A percentile compares a stretch with the other conserved stretches of the same genome.
Conservation (phyloP, 2,113 vertebrate genomes). For the Paradisaea rubra region DNA sequence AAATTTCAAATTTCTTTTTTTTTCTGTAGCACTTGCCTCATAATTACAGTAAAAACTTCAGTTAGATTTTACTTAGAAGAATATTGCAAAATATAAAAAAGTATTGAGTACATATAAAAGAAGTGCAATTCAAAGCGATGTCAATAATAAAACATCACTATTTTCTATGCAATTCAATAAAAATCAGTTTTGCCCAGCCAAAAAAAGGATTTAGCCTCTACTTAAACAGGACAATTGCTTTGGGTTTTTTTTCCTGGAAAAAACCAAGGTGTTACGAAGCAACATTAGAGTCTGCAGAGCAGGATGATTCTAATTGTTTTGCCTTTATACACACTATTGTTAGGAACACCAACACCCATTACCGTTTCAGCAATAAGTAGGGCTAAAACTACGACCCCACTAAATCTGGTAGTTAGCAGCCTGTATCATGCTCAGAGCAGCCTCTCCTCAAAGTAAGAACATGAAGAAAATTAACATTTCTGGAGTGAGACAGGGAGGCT, state of each 20-base stretch:
- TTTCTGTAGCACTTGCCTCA: not conserved
- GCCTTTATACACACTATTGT: not conserved
- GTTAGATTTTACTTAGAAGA: not conserved
- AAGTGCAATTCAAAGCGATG: not conserved
- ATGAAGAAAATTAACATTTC: not conserved
- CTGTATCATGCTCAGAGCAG: not conserved
- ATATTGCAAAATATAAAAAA: not conserved
- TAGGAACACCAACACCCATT: not conserved
- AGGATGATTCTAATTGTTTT: not conserved
- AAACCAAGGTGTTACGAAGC: not conserved
- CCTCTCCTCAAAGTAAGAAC: not conserved
- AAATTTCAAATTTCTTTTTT: conserved; percentile 26
- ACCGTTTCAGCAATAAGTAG: not conserved
- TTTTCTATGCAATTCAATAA: not conserved
- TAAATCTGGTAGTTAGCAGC: not conserved
- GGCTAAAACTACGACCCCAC: not conserved
- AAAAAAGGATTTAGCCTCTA: not conserved
- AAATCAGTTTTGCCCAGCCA: not conserved
- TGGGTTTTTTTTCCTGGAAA: not conserved
- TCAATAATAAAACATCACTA: not conserved
- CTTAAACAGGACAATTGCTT: not conserved
- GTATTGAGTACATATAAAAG: not conserved
- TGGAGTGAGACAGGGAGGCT: not conserved
- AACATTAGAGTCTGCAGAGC: not conserved
- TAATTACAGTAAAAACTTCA: conserved; percentile 16